Evolutionary conservation across 2,888 invertebrate species (phyloP).

Genomic region (Labia minor): DNA sequence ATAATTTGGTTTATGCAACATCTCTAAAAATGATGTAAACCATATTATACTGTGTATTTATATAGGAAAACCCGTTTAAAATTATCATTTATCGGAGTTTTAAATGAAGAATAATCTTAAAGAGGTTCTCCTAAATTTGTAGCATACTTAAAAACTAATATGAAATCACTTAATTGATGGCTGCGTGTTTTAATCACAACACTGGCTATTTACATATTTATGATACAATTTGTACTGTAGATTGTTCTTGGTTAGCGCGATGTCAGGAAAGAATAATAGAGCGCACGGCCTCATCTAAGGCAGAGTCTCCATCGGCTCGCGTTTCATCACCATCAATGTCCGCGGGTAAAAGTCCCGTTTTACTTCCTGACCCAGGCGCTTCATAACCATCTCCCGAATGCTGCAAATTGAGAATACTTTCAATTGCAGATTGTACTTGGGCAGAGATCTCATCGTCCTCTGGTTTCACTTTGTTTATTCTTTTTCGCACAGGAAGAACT

Average conservation of each 20-base stretch:
- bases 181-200: constrained; percentile 7
- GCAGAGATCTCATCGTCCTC: constrained; percentile 58
- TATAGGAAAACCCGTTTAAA: background rate
- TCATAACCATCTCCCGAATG: constrained; percentile 34
- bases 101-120: background rate
- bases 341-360: background rate
- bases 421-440: constrained; percentile 69
- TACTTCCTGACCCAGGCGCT: constrained; percentile 15
- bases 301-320: constrained; percentile 31
- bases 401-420: constrained; percentile 64
- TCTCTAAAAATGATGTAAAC: constrained; percentile 13
- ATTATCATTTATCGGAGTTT: background rate
- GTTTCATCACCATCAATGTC: constrained; percentile 13
- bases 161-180: constrained; percentile 9
- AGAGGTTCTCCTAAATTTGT: background rate
- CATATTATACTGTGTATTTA: constrained; percentile 7
- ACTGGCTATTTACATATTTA: constrained; percentile 8
- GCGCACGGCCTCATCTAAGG: constrained; percentile 43
- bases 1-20: background rate
- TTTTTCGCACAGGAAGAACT: constrained; percentile 8
- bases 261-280: constrained; percentile 44
- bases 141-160: constrained; percentile 5
- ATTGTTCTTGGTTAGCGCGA: constrained; percentile 17
- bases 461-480: constrained; percentile 14
- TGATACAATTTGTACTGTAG: constrained; percentile 6